Conservation (phyloP, 2,113 vertebrate species). For the Suncus etruscus region DNA sequence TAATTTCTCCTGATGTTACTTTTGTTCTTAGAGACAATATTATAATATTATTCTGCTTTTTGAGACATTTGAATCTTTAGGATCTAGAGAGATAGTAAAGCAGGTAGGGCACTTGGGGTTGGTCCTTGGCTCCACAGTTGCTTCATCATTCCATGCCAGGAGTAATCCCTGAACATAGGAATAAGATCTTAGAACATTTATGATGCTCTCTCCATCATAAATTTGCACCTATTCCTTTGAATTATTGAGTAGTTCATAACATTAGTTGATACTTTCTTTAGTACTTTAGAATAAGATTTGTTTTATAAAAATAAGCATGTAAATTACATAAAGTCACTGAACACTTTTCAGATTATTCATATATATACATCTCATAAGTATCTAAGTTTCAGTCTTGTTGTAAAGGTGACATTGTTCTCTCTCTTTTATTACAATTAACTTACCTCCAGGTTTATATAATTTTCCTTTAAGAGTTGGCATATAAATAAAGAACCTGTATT, state of each 20-base stretch:
- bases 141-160: no score
- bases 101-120: no score
- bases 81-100: no score
- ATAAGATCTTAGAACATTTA: no score
- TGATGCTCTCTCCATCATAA: no score
- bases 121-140: no score
- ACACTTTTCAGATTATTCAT: no score
- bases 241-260: background rate
- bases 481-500: background rate
- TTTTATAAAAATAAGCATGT: background rate
- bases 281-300: background rate
- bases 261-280: no score
- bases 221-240: background rate
- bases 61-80: background rate
- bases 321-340: background rate
- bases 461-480: background rate
- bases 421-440: background rate
- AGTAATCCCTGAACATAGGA: no score
- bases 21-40: background rate
- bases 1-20: background rate
- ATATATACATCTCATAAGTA: background rate
- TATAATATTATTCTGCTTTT: background rate
- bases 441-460: background rate
- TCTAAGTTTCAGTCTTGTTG: background rate
- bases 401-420: background rate